Evolutionary conservation across 2,888 invertebrate genomes (phyloP).

Genomic region (Eretmocerus hayati): DNA sequence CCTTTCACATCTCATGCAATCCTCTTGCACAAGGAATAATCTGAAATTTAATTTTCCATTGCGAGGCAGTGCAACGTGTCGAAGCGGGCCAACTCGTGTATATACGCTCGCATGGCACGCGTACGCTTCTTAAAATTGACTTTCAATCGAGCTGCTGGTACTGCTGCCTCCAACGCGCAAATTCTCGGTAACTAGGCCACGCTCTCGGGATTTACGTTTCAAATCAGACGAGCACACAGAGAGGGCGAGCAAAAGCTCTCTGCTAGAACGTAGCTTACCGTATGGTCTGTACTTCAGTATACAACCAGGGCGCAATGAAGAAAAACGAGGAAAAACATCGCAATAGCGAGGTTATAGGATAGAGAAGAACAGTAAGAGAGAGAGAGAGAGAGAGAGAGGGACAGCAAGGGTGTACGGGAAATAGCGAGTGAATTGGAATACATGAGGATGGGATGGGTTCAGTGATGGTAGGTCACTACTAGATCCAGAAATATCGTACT

Average conservation of each 20-base stretch:
- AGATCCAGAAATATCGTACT: constrained; percentile 5
- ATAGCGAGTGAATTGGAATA: constrained; percentile 1
- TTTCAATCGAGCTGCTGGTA: constrained; percentile 12
- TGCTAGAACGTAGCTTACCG: too few relatives aligned
- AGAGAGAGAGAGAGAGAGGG: background rate
- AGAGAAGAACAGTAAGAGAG: background rate
- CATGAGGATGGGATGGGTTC: background rate
- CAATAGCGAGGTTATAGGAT: background rate
- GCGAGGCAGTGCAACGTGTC: too few relatives aligned
- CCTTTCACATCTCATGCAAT: too few relatives aligned
- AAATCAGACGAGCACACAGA: constrained; percentile 10
- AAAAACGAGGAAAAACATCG: background rate
- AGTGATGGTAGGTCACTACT: background rate
- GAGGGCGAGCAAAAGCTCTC: too few relatives aligned
- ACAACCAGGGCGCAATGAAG: background rate
- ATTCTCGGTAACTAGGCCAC: constrained; percentile 13
- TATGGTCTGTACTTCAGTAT: too few relatives aligned
- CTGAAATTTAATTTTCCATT: constrained; percentile 15
- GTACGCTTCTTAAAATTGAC: constrained; percentile 13
- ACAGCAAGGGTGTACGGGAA: background rate
- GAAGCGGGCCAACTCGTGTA: too few relatives aligned
- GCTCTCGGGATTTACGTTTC: constrained; percentile 15
- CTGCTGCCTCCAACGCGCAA: too few relatives aligned
- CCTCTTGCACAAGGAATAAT: too few relatives aligned
- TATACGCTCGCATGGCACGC: too few relatives aligned